Evolutionary conservation across 2,888 invertebrate genomes (phyloP).

Genomic region (Hydropsyche betteni): DNA sequence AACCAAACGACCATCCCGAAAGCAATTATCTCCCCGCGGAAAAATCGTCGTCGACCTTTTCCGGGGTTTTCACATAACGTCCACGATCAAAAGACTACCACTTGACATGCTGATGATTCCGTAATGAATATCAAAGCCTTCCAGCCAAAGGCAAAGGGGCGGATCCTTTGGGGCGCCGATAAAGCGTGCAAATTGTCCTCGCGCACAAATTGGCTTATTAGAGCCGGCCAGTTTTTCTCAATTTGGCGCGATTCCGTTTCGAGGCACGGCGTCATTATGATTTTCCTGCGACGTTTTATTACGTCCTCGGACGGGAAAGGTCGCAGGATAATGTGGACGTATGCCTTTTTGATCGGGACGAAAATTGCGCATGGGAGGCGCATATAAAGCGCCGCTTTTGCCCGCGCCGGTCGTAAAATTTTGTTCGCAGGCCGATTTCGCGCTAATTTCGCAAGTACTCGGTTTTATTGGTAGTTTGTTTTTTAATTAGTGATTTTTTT

Average conservation of each 20-base stretch:
- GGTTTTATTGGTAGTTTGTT: no score
- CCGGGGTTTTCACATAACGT: slow-evolving; percentile 41
- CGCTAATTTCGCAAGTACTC: no score
- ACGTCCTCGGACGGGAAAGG: background rate
- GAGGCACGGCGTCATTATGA: slow-evolving; percentile 25
- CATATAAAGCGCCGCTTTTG: background rate
- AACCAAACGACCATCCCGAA: background rate
- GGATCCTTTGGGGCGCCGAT: slow-evolving; percentile 28
- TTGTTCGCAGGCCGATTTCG: background rate
- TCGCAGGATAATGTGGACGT: slow-evolving; percentile 16
- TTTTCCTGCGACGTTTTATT: slow-evolving; percentile 9
- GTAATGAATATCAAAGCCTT: slow-evolving; percentile 49
- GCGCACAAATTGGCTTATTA: slow-evolving; percentile 36
- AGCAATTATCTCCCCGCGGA: background rate
- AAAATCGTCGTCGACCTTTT: slow-evolving; percentile 32
- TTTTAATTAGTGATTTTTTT: no score
- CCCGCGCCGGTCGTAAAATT: background rate
- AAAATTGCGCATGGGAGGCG: slow-evolving; percentile 6
- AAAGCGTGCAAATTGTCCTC: slow-evolving; percentile 30
- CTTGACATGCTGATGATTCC: slow-evolving; percentile 46
- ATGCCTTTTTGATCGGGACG: slow-evolving; percentile 18
- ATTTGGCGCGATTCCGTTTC: slow-evolving; percentile 33
- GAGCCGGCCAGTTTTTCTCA: slow-evolving; percentile 26
- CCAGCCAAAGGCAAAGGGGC: background rate
- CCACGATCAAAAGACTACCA: slow-evolving; percentile 48